Evolutionary conservation across 2,797 vertebrate species (phyloP).

Genomic region (Manis crassicaudata): DNA sequence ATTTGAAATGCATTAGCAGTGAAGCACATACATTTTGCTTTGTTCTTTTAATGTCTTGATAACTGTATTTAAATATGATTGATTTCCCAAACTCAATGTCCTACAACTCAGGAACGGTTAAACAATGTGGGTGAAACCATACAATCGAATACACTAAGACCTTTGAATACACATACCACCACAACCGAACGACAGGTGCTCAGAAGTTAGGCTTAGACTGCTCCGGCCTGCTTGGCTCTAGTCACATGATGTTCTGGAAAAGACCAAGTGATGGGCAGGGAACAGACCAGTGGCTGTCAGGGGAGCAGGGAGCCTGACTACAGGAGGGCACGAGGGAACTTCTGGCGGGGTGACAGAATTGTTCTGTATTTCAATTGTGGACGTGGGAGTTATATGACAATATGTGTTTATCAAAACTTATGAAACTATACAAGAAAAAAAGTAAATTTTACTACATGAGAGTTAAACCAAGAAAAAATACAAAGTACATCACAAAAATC

Average conservation of each 20-base stretch:
- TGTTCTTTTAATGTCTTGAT: background rate
- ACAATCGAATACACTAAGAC: background rate
- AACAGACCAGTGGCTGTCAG: background rate
- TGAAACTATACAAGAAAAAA: background rate
- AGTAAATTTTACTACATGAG: background rate
- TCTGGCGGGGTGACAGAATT: rapidly evolving
- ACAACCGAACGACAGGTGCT: background rate
- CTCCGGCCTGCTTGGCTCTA: background rate
- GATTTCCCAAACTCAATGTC: background rate
- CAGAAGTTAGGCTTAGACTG: background rate
- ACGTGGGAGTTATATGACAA: too few species aligned
- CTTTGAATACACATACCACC: background rate
- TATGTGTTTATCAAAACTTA: background rate
- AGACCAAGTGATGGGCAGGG: background rate
- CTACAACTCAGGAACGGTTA: background rate
- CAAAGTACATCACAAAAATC: background rate
- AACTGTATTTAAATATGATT: background rate
- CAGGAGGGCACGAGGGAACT: background rate
- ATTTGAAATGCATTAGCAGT: background rate
- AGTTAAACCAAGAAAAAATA: background rate
- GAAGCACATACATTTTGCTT: background rate
- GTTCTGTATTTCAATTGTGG: rapidly evolving
- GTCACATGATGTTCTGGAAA: background rate
- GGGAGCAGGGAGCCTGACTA: background rate
- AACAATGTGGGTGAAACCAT: rapidly evolving